Conservation (phyloP, 2,888 invertebrate genomes). For the Oxystoma pomonae region DNA sequence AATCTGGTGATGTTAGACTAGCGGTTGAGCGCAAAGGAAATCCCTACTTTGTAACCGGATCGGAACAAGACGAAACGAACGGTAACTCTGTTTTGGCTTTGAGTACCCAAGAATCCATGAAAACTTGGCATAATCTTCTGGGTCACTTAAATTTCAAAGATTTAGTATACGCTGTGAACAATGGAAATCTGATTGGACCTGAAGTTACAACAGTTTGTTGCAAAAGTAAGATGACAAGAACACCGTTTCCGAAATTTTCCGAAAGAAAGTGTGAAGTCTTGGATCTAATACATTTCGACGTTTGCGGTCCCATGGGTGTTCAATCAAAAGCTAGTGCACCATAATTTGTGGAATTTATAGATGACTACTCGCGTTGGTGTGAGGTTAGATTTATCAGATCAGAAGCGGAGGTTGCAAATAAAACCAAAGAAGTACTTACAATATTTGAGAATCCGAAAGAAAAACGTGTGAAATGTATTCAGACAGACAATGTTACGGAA, state of each 20-base stretch:
- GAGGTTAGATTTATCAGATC: conserved; percentile 26
- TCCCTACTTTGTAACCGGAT: conserved; percentile 13
- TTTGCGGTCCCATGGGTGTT: conserved; percentile 19
- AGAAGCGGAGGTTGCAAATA: conserved; percentile 27
- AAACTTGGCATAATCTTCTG: background rate
- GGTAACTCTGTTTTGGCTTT: background rate
- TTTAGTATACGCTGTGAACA: background rate
- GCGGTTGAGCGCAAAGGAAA: conserved; percentile 13
- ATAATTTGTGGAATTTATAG: conserved; percentile 31
- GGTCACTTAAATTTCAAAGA: conserved; percentile 2
- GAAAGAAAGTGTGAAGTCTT: too few species aligned
- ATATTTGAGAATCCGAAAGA: conserved; percentile 28
- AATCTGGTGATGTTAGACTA: conserved; percentile 11
- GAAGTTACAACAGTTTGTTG: conserved; percentile 3
- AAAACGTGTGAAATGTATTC: conserved; percentile 17
- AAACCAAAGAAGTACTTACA: conserved; percentile 20
- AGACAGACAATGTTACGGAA: conserved; percentile 12
- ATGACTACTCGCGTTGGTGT: conserved; percentile 28
- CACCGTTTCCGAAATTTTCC: conserved; percentile 8
- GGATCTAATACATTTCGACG: conserved; percentile 15
- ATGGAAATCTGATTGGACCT: too few species aligned
- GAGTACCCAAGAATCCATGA: background rate
- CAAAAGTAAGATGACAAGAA: conserved; percentile 7
- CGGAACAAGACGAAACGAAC: background rate
- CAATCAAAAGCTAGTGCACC: conserved; percentile 17